Percentiles rank a stretch among this genome's conserved stretches.
phyloP scores from a whole-genome alignment of 2,888 invertebrate genomes.

The Dascillus cervinus region DNA sequence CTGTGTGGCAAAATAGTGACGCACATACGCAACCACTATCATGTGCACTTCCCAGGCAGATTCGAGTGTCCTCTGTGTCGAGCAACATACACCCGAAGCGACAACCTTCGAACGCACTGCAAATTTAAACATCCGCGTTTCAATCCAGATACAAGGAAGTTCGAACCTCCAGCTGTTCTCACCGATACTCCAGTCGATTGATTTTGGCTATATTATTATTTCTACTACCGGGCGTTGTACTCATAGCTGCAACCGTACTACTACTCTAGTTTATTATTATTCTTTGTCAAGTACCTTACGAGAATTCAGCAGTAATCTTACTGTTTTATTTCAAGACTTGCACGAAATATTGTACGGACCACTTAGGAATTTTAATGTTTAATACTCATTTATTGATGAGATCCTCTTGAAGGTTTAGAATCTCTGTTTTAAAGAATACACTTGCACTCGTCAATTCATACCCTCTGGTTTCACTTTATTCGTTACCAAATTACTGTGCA shows the following conservation, averaged over 20 bases:
- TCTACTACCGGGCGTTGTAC: conserved; percentile 37
- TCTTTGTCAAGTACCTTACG: too few species aligned
- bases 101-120: conserved; percentile 88
- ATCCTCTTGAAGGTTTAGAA: too few species aligned
- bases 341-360: conserved; percentile 20
- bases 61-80: conserved; percentile 88
- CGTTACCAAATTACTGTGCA: too few species aligned
- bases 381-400: too few species aligned
- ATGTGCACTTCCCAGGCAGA: conserved; percentile 87
- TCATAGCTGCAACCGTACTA: conserved; percentile 28
- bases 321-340: conserved; percentile 18
- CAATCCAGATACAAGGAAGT: conserved; percentile 81
- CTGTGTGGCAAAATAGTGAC: conserved; percentile 92
- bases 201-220: conserved; percentile 42
- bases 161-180: conserved; percentile 60
- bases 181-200: conserved; percentile 47
- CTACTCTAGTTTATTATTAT: conserved; percentile 16
- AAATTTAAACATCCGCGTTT: conserved; percentile 86
- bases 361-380: conserved; percentile 11
- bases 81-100: conserved; percentile 86
- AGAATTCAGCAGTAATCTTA: too few species aligned
- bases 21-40: conserved; percentile 90
- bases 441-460: too few species aligned
- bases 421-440: too few species aligned
- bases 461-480: too few species aligned